phyloP scores from a whole-genome alignment of 2,888 invertebrate genomes.

The Lithophane semibrunnea region DNA sequence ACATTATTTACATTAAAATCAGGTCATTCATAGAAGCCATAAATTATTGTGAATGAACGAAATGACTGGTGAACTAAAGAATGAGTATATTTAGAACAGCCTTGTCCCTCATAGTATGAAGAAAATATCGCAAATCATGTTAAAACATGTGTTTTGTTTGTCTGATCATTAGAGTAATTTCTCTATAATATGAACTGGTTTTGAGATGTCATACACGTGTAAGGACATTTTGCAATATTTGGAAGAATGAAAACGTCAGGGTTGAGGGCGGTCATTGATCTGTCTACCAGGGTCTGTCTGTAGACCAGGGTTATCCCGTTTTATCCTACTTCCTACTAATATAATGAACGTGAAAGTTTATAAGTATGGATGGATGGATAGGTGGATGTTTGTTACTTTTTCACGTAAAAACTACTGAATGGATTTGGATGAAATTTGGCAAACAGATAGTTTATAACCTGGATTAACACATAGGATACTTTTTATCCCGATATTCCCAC shows the following conservation, averaged over 20 bases:
- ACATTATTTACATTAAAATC: constrained; percentile 2
- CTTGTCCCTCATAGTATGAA: constrained; percentile 44
- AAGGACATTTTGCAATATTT: constrained; percentile 1
- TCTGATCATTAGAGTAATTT: constrained; percentile 18
- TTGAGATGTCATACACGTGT: constrained; percentile 29
- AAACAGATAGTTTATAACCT: no score
- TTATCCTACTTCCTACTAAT: no score
- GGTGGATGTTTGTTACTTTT: no score
- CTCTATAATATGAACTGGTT: constrained; percentile 1
- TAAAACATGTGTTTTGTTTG: constrained; percentile 8
- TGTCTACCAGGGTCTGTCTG: no score
- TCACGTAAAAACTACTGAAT: no score
- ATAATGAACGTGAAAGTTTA: no score
- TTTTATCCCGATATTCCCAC: no score
- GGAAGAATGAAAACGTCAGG: background rate
- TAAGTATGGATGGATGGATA: no score
- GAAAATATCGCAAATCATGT: constrained; percentile 32
- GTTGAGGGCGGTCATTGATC: constrained; percentile 1
- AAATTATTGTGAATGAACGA: constrained; percentile 27
- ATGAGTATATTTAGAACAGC: constrained; percentile 45
- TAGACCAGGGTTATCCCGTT: no score
- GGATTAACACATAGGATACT: no score
- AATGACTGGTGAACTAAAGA: constrained; percentile 28
- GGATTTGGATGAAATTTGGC: no score
- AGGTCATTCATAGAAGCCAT: constrained; percentile 14